Evolutionary conservation across 2,113 vertebrate species (phyloP), one percentile per base, ranked within the genome.

Genomic region (Corythaeola cristata): DNA sequence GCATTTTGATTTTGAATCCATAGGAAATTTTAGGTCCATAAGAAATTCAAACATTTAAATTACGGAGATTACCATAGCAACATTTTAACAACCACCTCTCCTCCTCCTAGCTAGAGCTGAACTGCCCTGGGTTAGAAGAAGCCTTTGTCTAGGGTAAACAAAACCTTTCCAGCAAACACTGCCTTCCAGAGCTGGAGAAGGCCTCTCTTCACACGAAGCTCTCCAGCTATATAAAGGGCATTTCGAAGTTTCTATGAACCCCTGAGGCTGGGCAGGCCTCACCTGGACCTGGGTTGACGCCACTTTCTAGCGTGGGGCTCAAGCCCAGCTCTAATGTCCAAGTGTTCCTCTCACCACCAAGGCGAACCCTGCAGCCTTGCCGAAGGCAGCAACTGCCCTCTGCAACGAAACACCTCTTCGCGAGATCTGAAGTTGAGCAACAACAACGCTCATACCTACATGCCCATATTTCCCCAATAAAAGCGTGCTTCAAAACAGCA

Each of bases 121-220:
- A 92, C 45, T 41, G 84, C 53, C 69, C 86, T 28, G 41, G 55
- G 73, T 75, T 90, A 89, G 69, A 55, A 72, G 41, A 35, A 72
- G 44, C 21, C 44, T 95, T 90, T 92, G 80, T 56, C 39, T 82
- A 89, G 64, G 53, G 66, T 59, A 82, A 81, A 75, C 35, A 74
- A 93, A 93, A 95, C 49, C 71, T 60, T 89, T 37, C 64, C 77
- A 89, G 72, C 20, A 74, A 81, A 81, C 37, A 15, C 56, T 84
- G 71, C 50, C 60, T 92, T 72, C 73, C 83, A 62, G 66, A 72
- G 33, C 62, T 55, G 80, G 35, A 90, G 75, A 82, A 73, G 69
- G 50, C 20, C 59, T 39, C 56, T 19, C 27, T 63, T 49, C 39
- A 69, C 20, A 80, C 19, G 24, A 78, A 68, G 62, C 33, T 79